phyloP scores from a whole-genome alignment of 2,797 vertebrate genomes.

The Alcedo quadribrachys region DNA sequence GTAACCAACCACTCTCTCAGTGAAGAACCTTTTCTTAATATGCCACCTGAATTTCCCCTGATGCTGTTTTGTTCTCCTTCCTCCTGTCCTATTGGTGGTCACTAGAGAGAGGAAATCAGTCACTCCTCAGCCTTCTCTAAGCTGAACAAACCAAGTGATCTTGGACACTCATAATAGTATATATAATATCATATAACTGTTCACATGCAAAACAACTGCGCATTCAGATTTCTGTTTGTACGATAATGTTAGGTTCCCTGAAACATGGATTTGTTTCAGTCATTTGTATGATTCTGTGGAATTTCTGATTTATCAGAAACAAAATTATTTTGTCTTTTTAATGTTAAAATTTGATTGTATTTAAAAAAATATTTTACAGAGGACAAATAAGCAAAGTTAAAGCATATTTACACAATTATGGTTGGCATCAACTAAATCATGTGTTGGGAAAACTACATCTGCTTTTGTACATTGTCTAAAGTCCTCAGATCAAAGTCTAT shows the following conservation, averaged over 20 bases:
- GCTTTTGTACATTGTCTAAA: neutral
- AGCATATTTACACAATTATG: neutral
- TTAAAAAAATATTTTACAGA: neutral
- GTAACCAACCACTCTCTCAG: fast-evolving
- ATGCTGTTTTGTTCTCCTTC: neutral
- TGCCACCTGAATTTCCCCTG: neutral
- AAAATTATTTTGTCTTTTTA: neutral
- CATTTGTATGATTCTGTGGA: neutral
- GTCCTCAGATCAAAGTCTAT: neutral
- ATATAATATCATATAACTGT: neutral
- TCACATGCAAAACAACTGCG: neutral
- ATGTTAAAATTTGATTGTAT: neutral
- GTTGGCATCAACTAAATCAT: neutral
- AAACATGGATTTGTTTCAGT: neutral
- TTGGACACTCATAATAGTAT: neutral
- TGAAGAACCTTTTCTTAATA: neutral
- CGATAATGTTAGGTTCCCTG: neutral
- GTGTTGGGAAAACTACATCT: slow-evolving; percentile 52
- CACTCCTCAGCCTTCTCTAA: neutral
- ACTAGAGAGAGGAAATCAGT: neutral
- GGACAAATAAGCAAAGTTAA: slow-evolving; percentile 13
- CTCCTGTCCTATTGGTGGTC: neutral
- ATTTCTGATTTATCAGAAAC: neutral
- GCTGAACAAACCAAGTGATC: neutral
- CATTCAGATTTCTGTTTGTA: neutral